Conservation (phyloP, 2,888 invertebrate species). For the Cephalotes varians region DNA sequence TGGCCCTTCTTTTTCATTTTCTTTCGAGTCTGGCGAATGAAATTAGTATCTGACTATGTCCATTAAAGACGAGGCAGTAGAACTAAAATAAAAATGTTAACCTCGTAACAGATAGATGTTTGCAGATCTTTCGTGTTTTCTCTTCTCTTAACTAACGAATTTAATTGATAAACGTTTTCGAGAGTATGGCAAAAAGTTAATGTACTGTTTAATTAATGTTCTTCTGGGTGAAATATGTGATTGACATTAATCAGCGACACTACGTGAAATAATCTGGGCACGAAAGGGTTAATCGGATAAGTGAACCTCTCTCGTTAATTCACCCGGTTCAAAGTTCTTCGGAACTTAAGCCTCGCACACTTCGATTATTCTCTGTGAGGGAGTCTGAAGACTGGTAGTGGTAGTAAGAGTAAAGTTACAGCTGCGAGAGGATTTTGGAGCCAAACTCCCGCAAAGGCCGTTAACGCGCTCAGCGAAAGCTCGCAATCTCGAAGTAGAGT, state of each 20-base stretch:
- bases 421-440: conserved; percentile 52
- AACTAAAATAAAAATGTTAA: background rate
- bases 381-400: conserved; percentile 11
- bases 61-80: background rate
- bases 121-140: background rate
- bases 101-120: background rate
- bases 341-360: conserved; percentile 42
- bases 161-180: background rate
- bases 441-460: conserved; percentile 49
- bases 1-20: background rate
- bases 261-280: conserved; percentile 17
- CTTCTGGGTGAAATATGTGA: background rate
- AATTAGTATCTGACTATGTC: background rate
- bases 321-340: conserved; percentile 43
- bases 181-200: background rate
- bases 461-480: conserved; percentile 52
- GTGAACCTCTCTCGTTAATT: conserved; percentile 54
- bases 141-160: background rate
- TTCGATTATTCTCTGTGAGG: conserved; percentile 42
- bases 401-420: conserved; percentile 44
- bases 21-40: background rate
- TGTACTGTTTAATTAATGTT: background rate
- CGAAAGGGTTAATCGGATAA: conserved; percentile 51
- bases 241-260: background rate
- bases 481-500: conserved; percentile 52